These are phyloP conservation scores for Rotaria socialis DNA, from an alignment of 2,888 invertebrate genomes.

Conservation along the genomic window DNA sequence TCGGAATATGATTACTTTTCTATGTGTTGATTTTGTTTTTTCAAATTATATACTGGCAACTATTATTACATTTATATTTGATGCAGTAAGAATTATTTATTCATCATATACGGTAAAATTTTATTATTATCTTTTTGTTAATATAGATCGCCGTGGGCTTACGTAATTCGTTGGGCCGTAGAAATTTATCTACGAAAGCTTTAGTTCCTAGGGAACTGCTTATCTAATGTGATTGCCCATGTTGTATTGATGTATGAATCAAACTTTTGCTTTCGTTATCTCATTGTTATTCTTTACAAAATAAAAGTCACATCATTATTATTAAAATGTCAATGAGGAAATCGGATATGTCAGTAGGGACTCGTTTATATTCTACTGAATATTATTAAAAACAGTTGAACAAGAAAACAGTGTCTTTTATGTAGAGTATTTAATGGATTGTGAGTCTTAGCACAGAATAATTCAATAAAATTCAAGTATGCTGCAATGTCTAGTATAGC, in stretches of 20 bases:
- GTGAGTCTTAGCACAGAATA: too few relatives aligned
- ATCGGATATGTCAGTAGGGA: not conserved
- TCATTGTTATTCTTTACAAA: not conserved
- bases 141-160: not conserved
- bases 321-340: not conserved
- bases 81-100: not conserved
- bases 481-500: too few relatives aligned
- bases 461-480: too few relatives aligned
- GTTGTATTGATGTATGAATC: too few relatives aligned
- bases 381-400: not conserved
- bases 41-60: slow-evolving; percentile 66
- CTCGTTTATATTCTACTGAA: not conserved
- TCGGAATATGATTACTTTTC: slow-evolving; percentile 70
- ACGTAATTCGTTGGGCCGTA: slow-evolving; percentile 61
- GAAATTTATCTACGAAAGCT: slow-evolving; percentile 70
- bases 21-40: slow-evolving; percentile 65
- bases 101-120: not conserved
- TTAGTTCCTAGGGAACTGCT: slow-evolving; percentile 72
- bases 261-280: not conserved
- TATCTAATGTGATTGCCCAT: slow-evolving; percentile 52
- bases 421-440: too few relatives aligned
- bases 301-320: not conserved
- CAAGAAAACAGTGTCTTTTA: not conserved
- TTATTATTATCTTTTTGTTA: not conserved
- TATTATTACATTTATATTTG: slow-evolving; percentile 61